Base-by-base conservation (phyloP, 2,888 invertebrate species). In the Eilema griseolum region DNA sequence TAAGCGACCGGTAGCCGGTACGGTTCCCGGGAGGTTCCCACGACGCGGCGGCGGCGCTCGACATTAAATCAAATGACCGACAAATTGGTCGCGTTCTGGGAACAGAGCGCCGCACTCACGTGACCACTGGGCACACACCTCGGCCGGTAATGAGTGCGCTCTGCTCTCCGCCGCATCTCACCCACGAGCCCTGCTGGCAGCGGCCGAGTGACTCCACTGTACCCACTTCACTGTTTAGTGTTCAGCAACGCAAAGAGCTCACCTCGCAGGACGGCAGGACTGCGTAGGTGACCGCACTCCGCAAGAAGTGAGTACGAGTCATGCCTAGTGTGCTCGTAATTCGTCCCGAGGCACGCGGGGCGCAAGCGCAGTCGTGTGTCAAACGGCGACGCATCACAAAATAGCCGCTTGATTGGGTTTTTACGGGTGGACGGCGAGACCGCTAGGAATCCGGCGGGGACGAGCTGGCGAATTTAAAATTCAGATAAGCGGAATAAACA, bases 401-500 rank as follows among this genome's bases (percentile, higher is more conserved):
- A 89, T 90, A 88, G 88, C 85, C 87, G 86, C 84, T 88, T 91
- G 92, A 93, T 93, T 93, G 92, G 87, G 89, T 92, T 92, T 88
- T 92, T 88, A 92, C 92, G 93, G 90, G 74, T 85, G 91, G 87
- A 80, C 88, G 91, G 86, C 89, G 88, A 87, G 88, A 86, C 90
- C 91, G 92, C 90, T 88, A 89, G 93, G 93, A 92, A 90, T 91
- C 74, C 85, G 72, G 75, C 72, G 74, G 66, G 73, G 74, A 61
- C 67, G 61, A 73, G 76, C 78, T 77, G 80, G 81, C 80, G 84
- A 89, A 93, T 93, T 93, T 93, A 90, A 93, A 94, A 93, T 93
- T 93, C 89, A 93, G 93, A 93, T 93, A 92, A 93, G 92, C 93
- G 92, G 92, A 93, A 93, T 92, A 90, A 93, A 89, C 89, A 89